A percentile compares a stretch with the other conserved stretches of the same genome.
phyloP scores from a whole-genome alignment of 1,140 invertebrate genomes.

The Telenomus remus region DNA sequence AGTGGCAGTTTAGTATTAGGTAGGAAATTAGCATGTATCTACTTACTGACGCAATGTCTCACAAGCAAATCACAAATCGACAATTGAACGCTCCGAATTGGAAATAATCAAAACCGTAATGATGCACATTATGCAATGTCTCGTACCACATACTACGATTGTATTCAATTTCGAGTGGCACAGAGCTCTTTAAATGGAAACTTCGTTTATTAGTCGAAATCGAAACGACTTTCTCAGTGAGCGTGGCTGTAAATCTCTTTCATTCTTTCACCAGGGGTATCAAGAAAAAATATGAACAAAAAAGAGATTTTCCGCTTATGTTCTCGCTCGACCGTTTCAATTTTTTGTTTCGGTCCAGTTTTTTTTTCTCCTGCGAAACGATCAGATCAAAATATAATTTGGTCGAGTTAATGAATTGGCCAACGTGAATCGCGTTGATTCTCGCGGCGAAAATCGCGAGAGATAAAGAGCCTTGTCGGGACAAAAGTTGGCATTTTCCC shows the following conservation, averaged over 20 bases:
- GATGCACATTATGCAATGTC: conserved; percentile 28
- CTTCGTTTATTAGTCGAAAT: conserved; percentile 44
- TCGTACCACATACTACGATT: conserved; percentile 26
- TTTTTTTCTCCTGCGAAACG: neutral
- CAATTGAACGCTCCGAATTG: conserved; percentile 14
- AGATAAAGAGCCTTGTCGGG: conserved; percentile 17
- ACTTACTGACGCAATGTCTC: neutral
- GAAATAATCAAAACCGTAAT: conserved; percentile 35
- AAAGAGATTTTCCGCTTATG: no score
- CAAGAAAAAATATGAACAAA: no score
- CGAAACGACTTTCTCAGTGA: conserved; percentile 40
- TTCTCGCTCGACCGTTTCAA: neutral
- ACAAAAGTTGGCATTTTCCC: conserved; percentile 19
- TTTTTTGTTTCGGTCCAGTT: neutral
- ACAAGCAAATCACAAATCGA: conserved; percentile 6
- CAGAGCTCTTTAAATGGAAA: conserved; percentile 42
- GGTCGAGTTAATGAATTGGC: conserved; percentile 21
- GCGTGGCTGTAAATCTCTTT: conserved; percentile 32
- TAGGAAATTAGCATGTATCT: conserved; percentile 11
- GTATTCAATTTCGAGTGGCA: conserved; percentile 39
- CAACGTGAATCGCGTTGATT: conserved; percentile 17
- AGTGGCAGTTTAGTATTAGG: neutral
- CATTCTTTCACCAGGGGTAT: conserved; percentile 7
- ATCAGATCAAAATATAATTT: conserved; percentile 31
- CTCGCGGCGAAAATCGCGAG: conserved; percentile 2